phyloP scores from a whole-genome alignment of 2,888 invertebrate genomes.

The Geophilus truncorum region DNA sequence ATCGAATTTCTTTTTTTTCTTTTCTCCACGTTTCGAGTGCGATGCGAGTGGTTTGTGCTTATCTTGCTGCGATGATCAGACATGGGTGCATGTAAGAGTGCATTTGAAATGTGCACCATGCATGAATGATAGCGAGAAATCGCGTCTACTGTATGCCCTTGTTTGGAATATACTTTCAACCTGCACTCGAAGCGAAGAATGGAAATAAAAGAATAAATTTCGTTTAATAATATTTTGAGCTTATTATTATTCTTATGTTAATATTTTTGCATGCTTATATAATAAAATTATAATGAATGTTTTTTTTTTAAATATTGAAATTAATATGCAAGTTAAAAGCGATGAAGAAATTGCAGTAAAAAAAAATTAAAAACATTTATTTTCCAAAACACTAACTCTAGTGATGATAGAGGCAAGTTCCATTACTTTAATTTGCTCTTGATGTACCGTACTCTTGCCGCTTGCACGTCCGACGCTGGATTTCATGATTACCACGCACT shows the following conservation, averaged over 20 bases:
- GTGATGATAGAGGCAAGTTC: neutral
- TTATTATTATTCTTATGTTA: neutral
- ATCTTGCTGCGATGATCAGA: slow-evolving; percentile 12
- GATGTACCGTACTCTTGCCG: neutral
- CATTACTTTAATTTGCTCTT: neutral
- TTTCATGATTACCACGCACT: neutral
- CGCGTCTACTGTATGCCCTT: neutral
- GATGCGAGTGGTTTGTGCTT: neutral
- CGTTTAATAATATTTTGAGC: neutral
- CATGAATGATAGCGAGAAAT: slow-evolving; percentile 9
- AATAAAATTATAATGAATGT: no score
- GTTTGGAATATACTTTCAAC: neutral
- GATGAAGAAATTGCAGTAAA: no score
- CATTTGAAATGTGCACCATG: slow-evolving; percentile 12
- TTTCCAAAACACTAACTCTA: neutral
- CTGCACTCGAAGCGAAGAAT: neutral
- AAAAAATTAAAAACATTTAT: neutral
- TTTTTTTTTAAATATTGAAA: no score
- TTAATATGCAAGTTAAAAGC: no score
- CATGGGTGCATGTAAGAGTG: slow-evolving; percentile 4
- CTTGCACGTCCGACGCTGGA: no score
- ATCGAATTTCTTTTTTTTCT: neutral
- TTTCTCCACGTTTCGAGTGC: neutral
- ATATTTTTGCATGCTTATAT: no score
- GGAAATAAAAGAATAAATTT: neutral